Evolutionary conservation across 1,140 invertebrate genomes (phyloP), one percentile per base, ranked within the genome.

Genomic region (Hycleus cichorii): DNA sequence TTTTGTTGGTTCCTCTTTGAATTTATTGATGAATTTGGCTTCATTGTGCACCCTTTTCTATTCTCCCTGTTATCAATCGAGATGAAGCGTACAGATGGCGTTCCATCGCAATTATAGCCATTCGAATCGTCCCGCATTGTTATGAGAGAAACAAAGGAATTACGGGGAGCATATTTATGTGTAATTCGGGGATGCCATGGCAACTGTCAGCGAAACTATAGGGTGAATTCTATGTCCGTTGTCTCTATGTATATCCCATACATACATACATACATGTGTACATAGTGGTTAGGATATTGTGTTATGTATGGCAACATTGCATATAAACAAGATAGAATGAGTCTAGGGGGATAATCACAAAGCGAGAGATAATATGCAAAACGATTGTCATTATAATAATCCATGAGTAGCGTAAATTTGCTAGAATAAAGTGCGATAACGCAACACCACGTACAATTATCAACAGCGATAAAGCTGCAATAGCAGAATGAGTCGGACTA

Each of bases 71-170:
- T 57, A 56, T 47, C 53, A 48, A 46, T 56, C 52, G 42, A 46
- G 51, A 53, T 53, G 42, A 27, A 32, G 42, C 39, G 51, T 53
- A 38, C 51, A 53, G 51, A 53, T 53, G 51, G 51, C 51, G 51
- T 53, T 44, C 32, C 46, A 53, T 53, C 51, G 51, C 51, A 53
- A 53, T 53, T 53, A 53, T 45, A 46, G 51, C 42, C 51, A 53
- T 53, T 53, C 43, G 51, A 53, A 53, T 45, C 51, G 51, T 53
- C 51, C 51, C 51, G 51, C 51, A 53, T 53, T 53, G 51, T 53
- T 53, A 53, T 53, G 51, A 53, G 49, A 57, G 44, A 51, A 63
- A 63, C 58, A 57, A 60, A 57, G 58, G 58, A 63, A 62, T 59
- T 58, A 56, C 57, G 49, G 40, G 32, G 48, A 55, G 56, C 51